phyloP scores from a whole-genome alignment of 2,113 vertebrate genomes.

The Lagopus leucura region DNA sequence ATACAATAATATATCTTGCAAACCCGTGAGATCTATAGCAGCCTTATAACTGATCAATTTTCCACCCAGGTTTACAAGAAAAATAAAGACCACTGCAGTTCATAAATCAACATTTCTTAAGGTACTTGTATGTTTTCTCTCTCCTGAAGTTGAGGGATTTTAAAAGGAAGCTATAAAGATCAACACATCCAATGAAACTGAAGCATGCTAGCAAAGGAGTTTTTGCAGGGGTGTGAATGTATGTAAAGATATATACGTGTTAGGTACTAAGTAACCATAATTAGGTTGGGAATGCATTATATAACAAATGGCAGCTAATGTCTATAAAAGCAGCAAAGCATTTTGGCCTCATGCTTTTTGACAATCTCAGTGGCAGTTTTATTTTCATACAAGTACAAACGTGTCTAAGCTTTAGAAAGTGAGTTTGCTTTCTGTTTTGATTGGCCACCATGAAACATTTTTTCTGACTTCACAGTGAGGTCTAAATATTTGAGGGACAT shows the following conservation, averaged over 20 bases:
- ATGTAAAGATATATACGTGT: neutral
- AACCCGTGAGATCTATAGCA: conserved; percentile 64
- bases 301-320: neutral
- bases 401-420: neutral
- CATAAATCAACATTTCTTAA: conserved; percentile 72
- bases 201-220: neutral
- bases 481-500: neutral
- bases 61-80: conserved; percentile 68
- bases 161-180: conserved; percentile 50
- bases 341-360: neutral
- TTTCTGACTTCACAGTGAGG: neutral
- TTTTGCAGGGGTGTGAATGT: neutral
- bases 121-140: conserved; percentile 21
- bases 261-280: neutral
- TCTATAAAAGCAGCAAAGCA: neutral
- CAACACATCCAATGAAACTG: neutral
- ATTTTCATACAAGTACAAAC: neutral
- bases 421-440: neutral
- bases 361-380: neutral
- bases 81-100: conserved; percentile 58
- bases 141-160: conserved; percentile 29
- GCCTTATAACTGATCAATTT: conserved; percentile 73
- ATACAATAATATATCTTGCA: conserved; percentile 70
- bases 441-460: neutral
- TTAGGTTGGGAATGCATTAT: neutral